These are phyloP conservation scores for Saxicola maurus DNA, from an alignment of 2,797 vertebrate genomes.

Conservation along the genomic window DNA sequence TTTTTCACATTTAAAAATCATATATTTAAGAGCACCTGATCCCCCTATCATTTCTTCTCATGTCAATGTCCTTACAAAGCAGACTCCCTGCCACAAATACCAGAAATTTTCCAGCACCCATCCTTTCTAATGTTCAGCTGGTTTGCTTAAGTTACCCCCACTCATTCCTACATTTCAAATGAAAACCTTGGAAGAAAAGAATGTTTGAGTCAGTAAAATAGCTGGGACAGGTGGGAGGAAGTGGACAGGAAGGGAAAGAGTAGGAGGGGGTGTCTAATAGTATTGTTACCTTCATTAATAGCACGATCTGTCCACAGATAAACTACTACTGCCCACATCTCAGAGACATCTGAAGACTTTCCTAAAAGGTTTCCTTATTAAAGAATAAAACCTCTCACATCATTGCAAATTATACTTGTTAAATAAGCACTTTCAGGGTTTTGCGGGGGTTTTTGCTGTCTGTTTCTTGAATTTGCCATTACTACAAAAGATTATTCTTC, in stretches of 20 bases:
- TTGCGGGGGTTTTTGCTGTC: neutral
- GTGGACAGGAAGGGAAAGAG: neutral
- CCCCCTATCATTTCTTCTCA: neutral
- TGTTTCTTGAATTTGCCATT: neutral
- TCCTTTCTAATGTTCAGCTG: neutral
- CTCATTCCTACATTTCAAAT: neutral
- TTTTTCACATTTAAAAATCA: neutral
- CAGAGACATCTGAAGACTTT: neutral
- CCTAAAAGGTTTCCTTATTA: neutral
- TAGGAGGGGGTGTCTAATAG: neutral
- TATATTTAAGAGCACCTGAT: neutral
- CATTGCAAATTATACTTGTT: neutral
- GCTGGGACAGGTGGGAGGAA: neutral
- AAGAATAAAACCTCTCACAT: neutral
- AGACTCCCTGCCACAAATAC: neutral
- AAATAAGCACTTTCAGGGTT: neutral
- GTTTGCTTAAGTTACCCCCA: neutral
- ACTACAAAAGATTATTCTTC: neutral
- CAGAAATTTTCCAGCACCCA: neutral
- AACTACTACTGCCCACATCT: neutral
- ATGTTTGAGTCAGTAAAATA: neutral
- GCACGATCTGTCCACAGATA: neutral
- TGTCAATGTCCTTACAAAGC: neutral
- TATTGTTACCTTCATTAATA: neutral
- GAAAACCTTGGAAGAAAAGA: neutral